Conservation (phyloP, 2,888 invertebrate species). For the Labia minor region DNA sequence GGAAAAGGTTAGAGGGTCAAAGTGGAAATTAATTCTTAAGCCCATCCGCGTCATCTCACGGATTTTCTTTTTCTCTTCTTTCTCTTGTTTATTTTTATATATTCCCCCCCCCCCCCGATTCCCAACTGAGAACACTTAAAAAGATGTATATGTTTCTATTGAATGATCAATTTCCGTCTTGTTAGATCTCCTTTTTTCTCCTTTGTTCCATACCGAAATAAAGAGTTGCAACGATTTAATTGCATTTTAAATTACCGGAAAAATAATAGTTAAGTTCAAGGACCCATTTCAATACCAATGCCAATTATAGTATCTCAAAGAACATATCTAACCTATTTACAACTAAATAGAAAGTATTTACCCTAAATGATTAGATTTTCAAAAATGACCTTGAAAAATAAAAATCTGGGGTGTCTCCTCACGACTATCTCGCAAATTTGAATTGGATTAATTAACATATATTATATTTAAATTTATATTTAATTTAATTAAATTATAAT, state of each 20-base stretch:
- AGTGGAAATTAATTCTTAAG: neutral
- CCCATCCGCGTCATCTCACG: neutral
- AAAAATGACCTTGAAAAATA: no score
- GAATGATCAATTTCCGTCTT: slow-evolving; percentile 3
- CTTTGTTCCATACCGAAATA: neutral
- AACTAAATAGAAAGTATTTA: no score
- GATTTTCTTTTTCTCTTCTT: neutral
- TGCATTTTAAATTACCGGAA: neutral
- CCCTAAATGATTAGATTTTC: no score
- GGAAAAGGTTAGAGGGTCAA: neutral
- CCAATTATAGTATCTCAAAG: no score
- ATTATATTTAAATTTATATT: no score
- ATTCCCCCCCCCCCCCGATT: neutral
- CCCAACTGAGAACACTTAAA: neutral
- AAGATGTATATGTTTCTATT: neutral
- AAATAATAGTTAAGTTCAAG: neutral
- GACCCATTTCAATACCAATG: neutral
- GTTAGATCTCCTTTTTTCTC: neutral
- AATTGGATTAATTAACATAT: no score
- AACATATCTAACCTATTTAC: no score
- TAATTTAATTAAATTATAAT: no score
- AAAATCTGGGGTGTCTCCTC: no score
- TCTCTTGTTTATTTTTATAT: slow-evolving; percentile 5
- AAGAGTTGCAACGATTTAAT: neutral
- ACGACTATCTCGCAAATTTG: no score